Base-by-base conservation (phyloP, 2,797 vertebrate genomes). In the Rhynchonycteris naso region DNA sequence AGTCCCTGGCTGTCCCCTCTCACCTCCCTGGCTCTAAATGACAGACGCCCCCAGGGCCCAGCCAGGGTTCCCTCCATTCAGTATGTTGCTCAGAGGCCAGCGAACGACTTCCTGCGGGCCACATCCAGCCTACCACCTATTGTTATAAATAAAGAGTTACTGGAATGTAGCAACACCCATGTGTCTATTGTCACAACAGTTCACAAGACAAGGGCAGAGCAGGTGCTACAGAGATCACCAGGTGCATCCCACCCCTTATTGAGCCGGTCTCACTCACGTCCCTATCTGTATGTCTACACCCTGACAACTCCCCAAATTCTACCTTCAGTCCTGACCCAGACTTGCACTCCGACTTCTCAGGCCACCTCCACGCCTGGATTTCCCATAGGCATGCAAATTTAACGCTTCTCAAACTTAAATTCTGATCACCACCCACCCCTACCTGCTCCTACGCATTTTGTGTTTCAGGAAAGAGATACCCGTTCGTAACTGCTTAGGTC, bases 101-200 rank as follows among this genome's bases (percentile, higher is more conserved):
- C 78, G 78, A 65, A 82, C 38, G 68, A 50, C 5, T 76, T 26
- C n/a, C 10, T 58, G 1, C 1, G 58, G 38, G 10, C 59, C 54
- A 90, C 94, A 56, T 65, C 15, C 24, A 91, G 21, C 8, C 8
- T 61, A 47, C 2, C 11, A 35, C 18, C 74, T 50, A 38, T 52
- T 72, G 91, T 54, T 81, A 38, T 54, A 63, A 71, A 43, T 33
- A 83, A 68, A 50, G 19, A 69, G 86, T 68, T 69, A 63, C 15
- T 65, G 28, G 5, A 86, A 74, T 4, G n/a, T 2, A 56, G 28
- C 19, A 47, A 93, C 5, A 33, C n/a, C 16, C 65, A 33, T 0
- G n/a, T 21, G 18, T 21, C 61, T 61, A 43, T 16, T 76, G 19
- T 93, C 56, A 83, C 50, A 38, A 24, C 56, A 33, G n/a, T 83